A percentile compares a stretch with the other conserved stretches of the same genome.
These are phyloP conservation scores for Periophthalmus modestus DNA, from an alignment of 2,113 vertebrate genomes.

Conservation along the genomic window DNA sequence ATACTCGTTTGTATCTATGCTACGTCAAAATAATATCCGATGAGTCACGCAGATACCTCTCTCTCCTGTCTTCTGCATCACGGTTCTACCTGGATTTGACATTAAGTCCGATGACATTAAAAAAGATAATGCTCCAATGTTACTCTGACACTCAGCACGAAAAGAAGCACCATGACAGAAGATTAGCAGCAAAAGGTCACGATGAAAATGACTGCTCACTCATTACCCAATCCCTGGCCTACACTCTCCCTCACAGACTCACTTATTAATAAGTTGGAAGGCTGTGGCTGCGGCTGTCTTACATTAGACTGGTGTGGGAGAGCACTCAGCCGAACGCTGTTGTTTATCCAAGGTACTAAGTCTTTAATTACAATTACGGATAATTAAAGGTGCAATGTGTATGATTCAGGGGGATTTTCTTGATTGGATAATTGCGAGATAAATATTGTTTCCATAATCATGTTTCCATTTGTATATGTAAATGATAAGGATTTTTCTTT, in stretches of 20 bases:
- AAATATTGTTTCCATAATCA: constrained; percentile 3
- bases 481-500: not conserved
- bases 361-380: constrained; percentile 12
- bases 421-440: not conserved
- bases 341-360: constrained; percentile 11
- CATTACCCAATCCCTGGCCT: constrained; percentile 53
- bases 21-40: constrained; percentile 7
- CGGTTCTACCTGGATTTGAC: constrained; percentile 41
- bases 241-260: constrained; percentile 25
- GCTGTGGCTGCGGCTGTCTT: constrained; percentile 27
- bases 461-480: not conserved
- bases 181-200: constrained; percentile 63
- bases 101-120: constrained; percentile 65
- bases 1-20: constrained; percentile 1
- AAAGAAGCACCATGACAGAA: constrained; percentile 55
- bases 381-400: constrained; percentile 7
- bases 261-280: constrained; percentile 53
- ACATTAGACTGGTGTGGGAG: constrained; percentile 36
- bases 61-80: constrained; percentile 3
- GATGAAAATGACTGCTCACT: constrained; percentile 60
- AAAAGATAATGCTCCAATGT: constrained; percentile 46
- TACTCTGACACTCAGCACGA: constrained; percentile 44
- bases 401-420: not conserved
- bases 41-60: constrained; percentile 14
- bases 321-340: constrained; percentile 10